These are phyloP conservation scores for Aplocera efformata DNA, from an alignment of 2,888 invertebrate species.

Conservation along the genomic window DNA sequence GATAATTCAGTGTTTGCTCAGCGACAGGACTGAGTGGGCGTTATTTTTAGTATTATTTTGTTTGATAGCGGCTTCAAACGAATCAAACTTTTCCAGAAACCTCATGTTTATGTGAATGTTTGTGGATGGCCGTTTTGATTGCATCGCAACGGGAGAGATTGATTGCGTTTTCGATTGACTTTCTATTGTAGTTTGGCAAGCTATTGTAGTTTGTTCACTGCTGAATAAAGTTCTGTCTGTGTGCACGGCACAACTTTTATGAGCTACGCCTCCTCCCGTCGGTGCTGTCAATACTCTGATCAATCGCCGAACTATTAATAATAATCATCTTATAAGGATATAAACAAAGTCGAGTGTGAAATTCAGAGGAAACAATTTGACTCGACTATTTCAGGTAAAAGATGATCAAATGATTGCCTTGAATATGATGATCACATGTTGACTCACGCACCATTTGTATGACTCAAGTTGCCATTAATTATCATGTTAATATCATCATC, in stretches of 20 bases:
- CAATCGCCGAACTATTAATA: no score
- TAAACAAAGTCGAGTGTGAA: no score
- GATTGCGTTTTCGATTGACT: conserved; percentile 26
- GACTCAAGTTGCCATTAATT: conserved; percentile 23
- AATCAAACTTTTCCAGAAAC: conserved; percentile 38
- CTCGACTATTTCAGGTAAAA: conserved; percentile 1
- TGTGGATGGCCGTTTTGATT: conserved; percentile 37
- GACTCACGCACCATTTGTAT: conserved; percentile 20
- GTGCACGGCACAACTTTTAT: conserved; percentile 2
- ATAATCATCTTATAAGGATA: no score
- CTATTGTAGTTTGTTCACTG: conserved; percentile 2
- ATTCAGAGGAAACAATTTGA: no score
- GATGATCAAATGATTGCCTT: conserved; percentile 13
- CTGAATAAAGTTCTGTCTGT: background rate
- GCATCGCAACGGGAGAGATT: conserved; percentile 19
- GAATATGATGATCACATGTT: conserved; percentile 18
- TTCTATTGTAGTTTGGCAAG: conserved; percentile 12
- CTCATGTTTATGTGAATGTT: conserved; percentile 35
- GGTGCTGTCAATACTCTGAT: no score
- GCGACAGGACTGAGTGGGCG: conserved; percentile 28
- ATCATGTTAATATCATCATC: conserved; percentile 19
- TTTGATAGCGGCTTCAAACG: conserved; percentile 30
- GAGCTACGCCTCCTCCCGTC: conserved; percentile 6
- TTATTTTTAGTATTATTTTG: conserved; percentile 33
- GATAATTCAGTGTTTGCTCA: conserved; percentile 10